phyloP scores from a whole-genome alignment of 2,113 vertebrate genomes.

The Oryzias celebensis region DNA sequence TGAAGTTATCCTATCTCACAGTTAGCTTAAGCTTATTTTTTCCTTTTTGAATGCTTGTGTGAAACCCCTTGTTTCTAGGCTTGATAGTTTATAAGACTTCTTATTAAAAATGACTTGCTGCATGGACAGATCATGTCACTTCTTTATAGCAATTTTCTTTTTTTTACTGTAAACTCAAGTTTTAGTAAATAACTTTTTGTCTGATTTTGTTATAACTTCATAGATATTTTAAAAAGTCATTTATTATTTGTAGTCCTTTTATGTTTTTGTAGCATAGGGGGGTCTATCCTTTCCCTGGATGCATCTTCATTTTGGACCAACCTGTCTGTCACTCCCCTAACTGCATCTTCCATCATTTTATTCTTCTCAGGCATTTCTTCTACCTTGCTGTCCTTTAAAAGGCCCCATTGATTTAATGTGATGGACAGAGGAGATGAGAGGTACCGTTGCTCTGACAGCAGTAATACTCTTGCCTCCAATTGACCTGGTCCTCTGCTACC shows the following conservation, averaged over 20 bases:
- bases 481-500: constrained; percentile 44
- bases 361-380: constrained; percentile 7
- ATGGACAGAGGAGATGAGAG: constrained; percentile 45
- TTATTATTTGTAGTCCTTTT: not conserved
- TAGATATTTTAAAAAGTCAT: too few relatives aligned
- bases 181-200: too few relatives aligned
- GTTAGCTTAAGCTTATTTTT: too few relatives aligned
- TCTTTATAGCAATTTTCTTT: too few relatives aligned
- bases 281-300: not conserved
- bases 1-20: too few relatives aligned
- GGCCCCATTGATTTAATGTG: constrained; percentile 35
- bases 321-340: constrained; percentile 2
- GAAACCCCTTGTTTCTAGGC: too few relatives aligned
- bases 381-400: constrained; percentile 37
- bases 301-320: not conserved
- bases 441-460: constrained; percentile 42
- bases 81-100: too few relatives aligned
- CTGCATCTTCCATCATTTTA: constrained; percentile 22
- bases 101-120: too few relatives aligned
- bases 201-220: too few relatives aligned
- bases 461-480: constrained; percentile 36
- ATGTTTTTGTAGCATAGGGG: not conserved
- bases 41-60: too few relatives aligned
- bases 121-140: too few relatives aligned
- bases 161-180: too few relatives aligned